phyloP scores from a whole-genome alignment of 2,888 invertebrate species.

The Dioctria rufipes region DNA sequence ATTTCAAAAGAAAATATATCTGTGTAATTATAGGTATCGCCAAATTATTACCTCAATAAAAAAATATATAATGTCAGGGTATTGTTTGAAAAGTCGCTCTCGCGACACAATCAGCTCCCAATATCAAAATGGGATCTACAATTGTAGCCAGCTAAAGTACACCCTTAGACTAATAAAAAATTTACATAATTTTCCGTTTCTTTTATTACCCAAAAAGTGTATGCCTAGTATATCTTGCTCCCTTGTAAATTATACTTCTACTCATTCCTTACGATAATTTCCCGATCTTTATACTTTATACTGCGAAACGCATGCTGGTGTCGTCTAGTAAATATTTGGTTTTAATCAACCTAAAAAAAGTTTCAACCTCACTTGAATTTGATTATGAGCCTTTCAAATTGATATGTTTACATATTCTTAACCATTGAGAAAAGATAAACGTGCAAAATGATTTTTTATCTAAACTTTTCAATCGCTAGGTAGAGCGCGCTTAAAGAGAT shows the following conservation, averaged over 20 bases:
- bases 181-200: constrained; percentile 32
- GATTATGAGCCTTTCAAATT: constrained; percentile 55
- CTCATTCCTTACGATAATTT: not conserved
- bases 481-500: constrained; percentile 6
- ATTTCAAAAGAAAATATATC: too few species aligned
- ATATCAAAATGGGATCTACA: constrained; percentile 22
- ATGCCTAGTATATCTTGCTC: not conserved
- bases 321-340: constrained; percentile 57
- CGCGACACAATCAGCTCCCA: not conserved
- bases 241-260: not conserved
- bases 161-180: constrained; percentile 27
- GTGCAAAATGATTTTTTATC: constrained; percentile 45
- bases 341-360: constrained; percentile 58
- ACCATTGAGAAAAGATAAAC: constrained; percentile 7
- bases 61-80: too few species aligned
- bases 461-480: constrained; percentile 43
- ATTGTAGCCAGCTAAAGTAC: not conserved
- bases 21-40: too few species aligned
- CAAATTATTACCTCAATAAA: too few species aligned
- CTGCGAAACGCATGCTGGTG: not conserved
- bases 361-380: constrained; percentile 58
- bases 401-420: constrained; percentile 53
- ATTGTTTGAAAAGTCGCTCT: too few species aligned
- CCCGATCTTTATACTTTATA: not conserved
- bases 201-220: constrained; percentile 20